phyloP scores from a whole-genome alignment of 2,797 vertebrate genomes.

The Sciaenops ocellatus region DNA sequence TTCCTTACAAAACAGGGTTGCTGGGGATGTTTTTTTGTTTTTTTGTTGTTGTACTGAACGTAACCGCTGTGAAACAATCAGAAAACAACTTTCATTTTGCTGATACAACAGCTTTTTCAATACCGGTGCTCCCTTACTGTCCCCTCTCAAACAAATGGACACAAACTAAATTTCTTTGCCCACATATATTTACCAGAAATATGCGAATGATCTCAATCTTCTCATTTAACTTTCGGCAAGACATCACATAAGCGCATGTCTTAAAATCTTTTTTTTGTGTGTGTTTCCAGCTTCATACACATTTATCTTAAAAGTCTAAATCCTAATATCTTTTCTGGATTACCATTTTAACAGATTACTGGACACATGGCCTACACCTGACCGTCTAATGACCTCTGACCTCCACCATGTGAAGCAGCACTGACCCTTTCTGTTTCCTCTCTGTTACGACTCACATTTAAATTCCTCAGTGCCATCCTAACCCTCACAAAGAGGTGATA shows the following conservation, averaged over 20 bases:
- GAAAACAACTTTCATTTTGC: too few relatives aligned
- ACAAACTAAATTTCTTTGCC: too few relatives aligned
- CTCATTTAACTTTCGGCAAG: background rate
- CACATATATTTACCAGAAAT: background rate
- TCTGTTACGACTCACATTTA: constrained; percentile 18
- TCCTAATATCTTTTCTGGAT: background rate
- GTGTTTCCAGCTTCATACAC: background rate
- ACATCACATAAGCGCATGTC: background rate
- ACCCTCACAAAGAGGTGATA: constrained; percentile 41
- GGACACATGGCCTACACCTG: constrained; percentile 28
- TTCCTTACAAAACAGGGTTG: too few relatives aligned
- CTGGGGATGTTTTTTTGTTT: too few relatives aligned
- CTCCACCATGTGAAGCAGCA: constrained; percentile 38
- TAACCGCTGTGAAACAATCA: too few relatives aligned
- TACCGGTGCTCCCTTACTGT: too few relatives aligned
- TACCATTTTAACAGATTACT: constrained; percentile 19
- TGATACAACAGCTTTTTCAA: too few relatives aligned
- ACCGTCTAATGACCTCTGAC: constrained; percentile 60
- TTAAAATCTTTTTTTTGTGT: background rate
- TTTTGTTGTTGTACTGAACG: too few relatives aligned
- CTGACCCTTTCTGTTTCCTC: constrained; percentile 45
- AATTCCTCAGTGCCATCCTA: constrained; percentile 48
- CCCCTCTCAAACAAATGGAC: too few relatives aligned
- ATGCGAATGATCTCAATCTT: background rate
- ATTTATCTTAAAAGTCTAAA: constrained; percentile 10